A percentile compares a stretch with the other conserved stretches of the same genome.
Evolutionary conservation across 2,888 invertebrate species (phyloP).

Genomic region (Leucania comma): DNA sequence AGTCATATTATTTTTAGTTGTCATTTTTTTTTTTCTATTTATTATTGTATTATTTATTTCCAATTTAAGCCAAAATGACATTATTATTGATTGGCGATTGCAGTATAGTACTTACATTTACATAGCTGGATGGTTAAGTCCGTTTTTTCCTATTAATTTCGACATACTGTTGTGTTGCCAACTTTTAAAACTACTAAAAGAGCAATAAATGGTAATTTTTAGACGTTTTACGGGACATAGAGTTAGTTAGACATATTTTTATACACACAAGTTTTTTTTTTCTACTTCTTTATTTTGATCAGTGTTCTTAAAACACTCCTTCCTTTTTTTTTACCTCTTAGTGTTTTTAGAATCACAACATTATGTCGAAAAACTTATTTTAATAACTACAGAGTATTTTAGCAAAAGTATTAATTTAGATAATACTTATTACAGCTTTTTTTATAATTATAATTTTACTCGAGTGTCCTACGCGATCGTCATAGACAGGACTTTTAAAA

Average conservation of each 20-base stretch:
- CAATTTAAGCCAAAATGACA: conserved; percentile 59
- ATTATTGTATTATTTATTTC: conserved; percentile 64
- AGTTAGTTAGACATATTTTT: conserved; percentile 52
- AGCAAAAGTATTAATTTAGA: conserved; percentile 82
- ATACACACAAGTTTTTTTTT: conserved; percentile 28
- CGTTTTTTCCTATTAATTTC: conserved; percentile 43
- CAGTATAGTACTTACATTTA: conserved; percentile 65
- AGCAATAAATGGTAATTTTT: conserved; percentile 40
- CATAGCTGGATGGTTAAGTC: conserved; percentile 41
- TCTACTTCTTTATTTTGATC: neutral
- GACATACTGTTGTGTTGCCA: conserved; percentile 58
- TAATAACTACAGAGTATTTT: conserved; percentile 76
- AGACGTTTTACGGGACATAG: conserved; percentile 37
- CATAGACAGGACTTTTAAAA: conserved; percentile 62
- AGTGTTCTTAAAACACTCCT: neutral
- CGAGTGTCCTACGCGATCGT: conserved; percentile 56
- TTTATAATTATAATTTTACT: conserved; percentile 67
- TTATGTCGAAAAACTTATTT: conserved; percentile 61
- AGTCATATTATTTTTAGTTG: conserved; percentile 63
- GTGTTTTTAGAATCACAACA: conserved; percentile 53
- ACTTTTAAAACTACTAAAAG: conserved; percentile 25
- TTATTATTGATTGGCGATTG: conserved; percentile 62
- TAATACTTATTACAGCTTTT: conserved; percentile 73
- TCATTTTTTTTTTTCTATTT: conserved; percentile 56
- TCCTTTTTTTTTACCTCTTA: neutral